Evolutionary conservation across 2,888 invertebrate genomes (phyloP).

Genomic region (Ischnus inquisitorius): DNA sequence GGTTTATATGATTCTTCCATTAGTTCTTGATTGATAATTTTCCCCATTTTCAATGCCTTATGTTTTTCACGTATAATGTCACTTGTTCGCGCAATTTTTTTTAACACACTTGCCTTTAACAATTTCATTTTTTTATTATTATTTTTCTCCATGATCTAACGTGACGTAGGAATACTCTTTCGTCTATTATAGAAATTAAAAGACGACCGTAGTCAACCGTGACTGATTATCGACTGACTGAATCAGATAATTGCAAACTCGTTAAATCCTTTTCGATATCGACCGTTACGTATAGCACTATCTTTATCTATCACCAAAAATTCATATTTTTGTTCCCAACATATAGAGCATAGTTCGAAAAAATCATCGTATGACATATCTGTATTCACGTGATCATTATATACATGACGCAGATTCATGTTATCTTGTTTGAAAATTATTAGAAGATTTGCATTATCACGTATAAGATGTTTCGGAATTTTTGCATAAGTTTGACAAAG

Average conservation of each 20-base stretch:
- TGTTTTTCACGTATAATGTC: slow-evolving; percentile 38
- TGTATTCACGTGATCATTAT: slow-evolving; percentile 70
- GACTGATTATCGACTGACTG: too few relatives aligned
- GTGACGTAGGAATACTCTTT: too few relatives aligned
- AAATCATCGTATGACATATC: slow-evolving; percentile 73
- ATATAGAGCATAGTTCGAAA: slow-evolving; percentile 75
- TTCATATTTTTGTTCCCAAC: slow-evolving; percentile 77
- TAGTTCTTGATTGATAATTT: slow-evolving; percentile 16
- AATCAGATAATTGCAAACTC: slow-evolving; percentile 43
- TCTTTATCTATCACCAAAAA: slow-evolving; percentile 79
- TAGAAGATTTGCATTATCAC: slow-evolving; percentile 72
- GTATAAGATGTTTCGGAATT: slow-evolving; percentile 37
- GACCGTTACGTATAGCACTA: slow-evolving; percentile 72
- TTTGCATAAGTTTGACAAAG: slow-evolving; percentile 11
- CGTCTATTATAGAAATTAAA: too few relatives aligned
- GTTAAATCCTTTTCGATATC: slow-evolving; percentile 79
- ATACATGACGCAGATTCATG: slow-evolving; percentile 78
- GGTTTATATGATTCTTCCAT: slow-evolving; percentile 39
- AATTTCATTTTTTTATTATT: neutral
- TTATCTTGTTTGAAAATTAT: slow-evolving; percentile 82
- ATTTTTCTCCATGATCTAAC: too few relatives aligned
- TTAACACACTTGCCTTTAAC: neutral
- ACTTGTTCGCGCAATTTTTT: slow-evolving; percentile 21
- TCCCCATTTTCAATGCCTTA: slow-evolving; percentile 4
- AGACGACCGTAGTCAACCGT: too few relatives aligned